phyloP scores from a whole-genome alignment of 2,113 vertebrate genomes.

The Lucifuga dentata region DNA sequence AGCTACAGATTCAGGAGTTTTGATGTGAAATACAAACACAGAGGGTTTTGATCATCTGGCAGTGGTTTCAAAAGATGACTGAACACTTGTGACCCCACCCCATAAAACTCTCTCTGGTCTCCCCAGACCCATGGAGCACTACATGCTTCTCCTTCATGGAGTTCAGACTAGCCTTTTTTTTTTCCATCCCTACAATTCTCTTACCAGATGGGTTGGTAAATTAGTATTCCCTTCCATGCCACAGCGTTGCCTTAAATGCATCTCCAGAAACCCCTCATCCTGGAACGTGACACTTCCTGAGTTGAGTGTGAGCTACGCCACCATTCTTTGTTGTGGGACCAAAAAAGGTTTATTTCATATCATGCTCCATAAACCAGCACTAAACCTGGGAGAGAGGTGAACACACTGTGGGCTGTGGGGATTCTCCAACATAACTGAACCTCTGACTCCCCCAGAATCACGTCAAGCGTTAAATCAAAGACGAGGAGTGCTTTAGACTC shows the following conservation, averaged over 20 bases:
- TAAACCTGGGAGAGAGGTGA: constrained; percentile 72
- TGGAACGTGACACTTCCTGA: constrained; percentile 48
- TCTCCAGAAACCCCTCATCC: constrained; percentile 60
- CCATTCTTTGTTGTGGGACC: constrained; percentile 68
- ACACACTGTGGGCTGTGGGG: constrained; percentile 57
- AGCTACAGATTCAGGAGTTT: constrained; percentile 7
- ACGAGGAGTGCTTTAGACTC: constrained; percentile 63
- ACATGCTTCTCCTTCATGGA: constrained; percentile 5
- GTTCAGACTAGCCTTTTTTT: constrained; percentile 12
- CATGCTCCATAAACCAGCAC: constrained; percentile 80
- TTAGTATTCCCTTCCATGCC: constrained; percentile 30
- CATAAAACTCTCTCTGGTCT: constrained; percentile 11
- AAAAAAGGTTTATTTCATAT: constrained; percentile 78
- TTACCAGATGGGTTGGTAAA: constrained; percentile 32
- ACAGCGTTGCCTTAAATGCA: constrained; percentile 36
- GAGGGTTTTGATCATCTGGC: constrained; percentile 22
- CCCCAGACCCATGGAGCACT: neutral
- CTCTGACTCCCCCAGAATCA: constrained; percentile 56
- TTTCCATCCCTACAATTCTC: constrained; percentile 14
- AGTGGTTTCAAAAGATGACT: constrained; percentile 27
- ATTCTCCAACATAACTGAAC: constrained; percentile 61
- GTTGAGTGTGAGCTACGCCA: constrained; percentile 55
- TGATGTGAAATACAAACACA: constrained; percentile 11
- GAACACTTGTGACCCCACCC: constrained; percentile 11
- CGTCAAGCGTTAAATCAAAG: constrained; percentile 77